Evolutionary conservation across 2,797 vertebrate genomes (phyloP), one percentile per base, ranked within the genome.

Genomic region (Pipistrellus pipistrellus): DNA sequence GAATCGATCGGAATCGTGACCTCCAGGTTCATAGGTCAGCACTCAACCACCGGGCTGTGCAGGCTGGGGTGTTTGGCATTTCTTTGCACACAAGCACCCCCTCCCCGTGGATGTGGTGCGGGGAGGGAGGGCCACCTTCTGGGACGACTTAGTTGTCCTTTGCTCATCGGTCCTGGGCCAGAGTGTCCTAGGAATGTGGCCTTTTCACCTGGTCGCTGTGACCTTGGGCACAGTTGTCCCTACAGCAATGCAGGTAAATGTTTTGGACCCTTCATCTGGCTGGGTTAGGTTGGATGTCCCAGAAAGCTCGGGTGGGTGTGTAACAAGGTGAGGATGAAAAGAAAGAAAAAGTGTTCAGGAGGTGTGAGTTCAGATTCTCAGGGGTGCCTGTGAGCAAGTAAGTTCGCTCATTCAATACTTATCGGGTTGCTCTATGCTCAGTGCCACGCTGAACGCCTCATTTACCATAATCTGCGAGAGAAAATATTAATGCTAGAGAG

Each of bases 201-300:
- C 15, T 88, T 93, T 89, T 91, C 76, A 84, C 93, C 77, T 95
- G 82, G n/a, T 85, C 78, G 10, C 6, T 90, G 82, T 92, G 94
- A 94, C 96, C 86, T 96, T 95, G 93, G 73, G 48, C 68, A 4
- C 78, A 87, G 77, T 78, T 94, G n/a, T 77, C 32, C 41, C 27
- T 51, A 11, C 41, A 71, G 77, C 76, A 78, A 44, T 35, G 18
- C 5, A n/a, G 68, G 30, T 75, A 30, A 53, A 51, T 85, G 89
- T 75, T 76, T 72, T 23, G 62, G 80, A 57, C 9, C 20, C 21
- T 94, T 85, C 66, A 17, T 82, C 30, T 85, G 73, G 12, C 30
- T 23, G 35, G 15, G 10, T 75, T 78, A 66, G 17, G 48, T 59
- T 46, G 23, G 32, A 57, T 68, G 32, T n/a, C 38, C 53, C 44